phyloP scores from a whole-genome alignment of 2,888 invertebrate species.

The Strigamia transsilvanica region DNA sequence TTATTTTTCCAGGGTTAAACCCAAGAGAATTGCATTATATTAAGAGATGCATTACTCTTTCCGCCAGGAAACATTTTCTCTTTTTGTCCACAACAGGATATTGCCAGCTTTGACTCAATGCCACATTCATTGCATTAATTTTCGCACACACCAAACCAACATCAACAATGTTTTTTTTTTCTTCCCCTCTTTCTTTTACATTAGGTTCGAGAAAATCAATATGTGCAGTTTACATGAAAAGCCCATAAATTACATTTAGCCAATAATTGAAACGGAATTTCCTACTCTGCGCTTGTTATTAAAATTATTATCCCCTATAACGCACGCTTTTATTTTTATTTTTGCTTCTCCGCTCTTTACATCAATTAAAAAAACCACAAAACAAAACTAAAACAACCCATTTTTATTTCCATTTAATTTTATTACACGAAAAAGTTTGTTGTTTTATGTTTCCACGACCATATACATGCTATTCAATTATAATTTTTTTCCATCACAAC shows the following conservation, averaged over 20 bases:
- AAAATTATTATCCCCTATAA: not conserved
- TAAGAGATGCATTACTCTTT: slow-evolving; percentile 26
- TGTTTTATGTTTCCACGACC: too few species aligned
- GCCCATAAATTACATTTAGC: slow-evolving; percentile 42
- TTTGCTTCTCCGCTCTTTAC: not conserved
- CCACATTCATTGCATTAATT: slow-evolving; percentile 40
- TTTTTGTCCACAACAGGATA: slow-evolving; percentile 35
- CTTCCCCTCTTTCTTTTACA: not conserved
- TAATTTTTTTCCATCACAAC: not conserved
- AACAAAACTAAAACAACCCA: too few species aligned
- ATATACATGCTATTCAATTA: too few species aligned
- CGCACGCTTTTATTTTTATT: not conserved
- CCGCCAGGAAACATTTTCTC: slow-evolving; percentile 17
- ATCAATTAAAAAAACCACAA: too few species aligned
- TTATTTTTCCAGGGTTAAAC: slow-evolving; percentile 11
- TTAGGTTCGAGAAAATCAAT: slow-evolving; percentile 13
- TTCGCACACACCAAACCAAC: slow-evolving; percentile 29
- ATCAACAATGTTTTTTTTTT: not conserved
- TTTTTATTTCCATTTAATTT: too few species aligned
- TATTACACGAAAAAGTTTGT: too few species aligned
- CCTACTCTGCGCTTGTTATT: not conserved
- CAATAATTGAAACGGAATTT: slow-evolving; percentile 39
- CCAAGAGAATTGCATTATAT: slow-evolving; percentile 13
- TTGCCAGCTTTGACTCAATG: slow-evolving; percentile 45
- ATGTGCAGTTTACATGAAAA: slow-evolving; percentile 20